A percentile compares a stretch with the other conserved stretches of the same genome.
phyloP scores from a whole-genome alignment of 1,140 invertebrate genomes.

The Drosophila parabipectinata region DNA sequence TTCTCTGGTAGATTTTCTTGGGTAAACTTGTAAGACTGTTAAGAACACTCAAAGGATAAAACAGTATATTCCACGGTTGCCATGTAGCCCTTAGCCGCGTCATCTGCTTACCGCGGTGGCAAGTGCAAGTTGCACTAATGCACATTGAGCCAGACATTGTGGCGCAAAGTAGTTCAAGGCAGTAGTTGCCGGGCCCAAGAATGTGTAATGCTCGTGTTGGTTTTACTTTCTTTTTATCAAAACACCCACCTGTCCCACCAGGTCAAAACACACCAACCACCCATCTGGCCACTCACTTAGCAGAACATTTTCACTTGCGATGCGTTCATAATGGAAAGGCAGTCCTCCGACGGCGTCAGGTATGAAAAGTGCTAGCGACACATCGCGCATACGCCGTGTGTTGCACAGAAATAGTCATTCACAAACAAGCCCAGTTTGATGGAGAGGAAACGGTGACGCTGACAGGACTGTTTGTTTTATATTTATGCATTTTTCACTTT shows the following conservation, averaged over 20 bases:
- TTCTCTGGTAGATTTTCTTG: not conserved
- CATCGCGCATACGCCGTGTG: constrained; percentile 53
- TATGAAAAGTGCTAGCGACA: constrained; percentile 20
- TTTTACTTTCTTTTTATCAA: constrained; percentile 4
- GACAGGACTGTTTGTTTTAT: constrained; percentile 34
- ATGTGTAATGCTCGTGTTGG: constrained; percentile 9
- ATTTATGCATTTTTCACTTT: constrained; percentile 35
- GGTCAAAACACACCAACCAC: not conserved
- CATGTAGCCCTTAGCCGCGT: not conserved
- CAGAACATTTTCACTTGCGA: constrained; percentile 29
- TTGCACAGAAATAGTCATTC: constrained; percentile 23
- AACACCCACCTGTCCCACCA: constrained; percentile 5
- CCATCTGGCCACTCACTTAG: constrained; percentile 39
- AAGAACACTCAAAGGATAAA: not conserved
- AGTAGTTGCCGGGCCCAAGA: constrained; percentile 11
- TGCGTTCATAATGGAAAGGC: constrained; percentile 41
- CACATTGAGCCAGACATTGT: constrained; percentile 47
- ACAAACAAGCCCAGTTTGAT: not conserved
- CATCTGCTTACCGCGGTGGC: constrained; percentile 8
- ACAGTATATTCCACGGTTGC: not conserved
- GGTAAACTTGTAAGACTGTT: not conserved
- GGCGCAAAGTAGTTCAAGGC: constrained; percentile 55
- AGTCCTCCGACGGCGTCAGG: constrained; percentile 9
- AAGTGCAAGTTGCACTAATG: constrained; percentile 19
- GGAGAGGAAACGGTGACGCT: constrained; percentile 1